Evolutionary conservation across 2,797 vertebrate species (phyloP), one percentile per base, ranked within the genome.

Genomic region (Parauchenoglanis punctatus): DNA sequence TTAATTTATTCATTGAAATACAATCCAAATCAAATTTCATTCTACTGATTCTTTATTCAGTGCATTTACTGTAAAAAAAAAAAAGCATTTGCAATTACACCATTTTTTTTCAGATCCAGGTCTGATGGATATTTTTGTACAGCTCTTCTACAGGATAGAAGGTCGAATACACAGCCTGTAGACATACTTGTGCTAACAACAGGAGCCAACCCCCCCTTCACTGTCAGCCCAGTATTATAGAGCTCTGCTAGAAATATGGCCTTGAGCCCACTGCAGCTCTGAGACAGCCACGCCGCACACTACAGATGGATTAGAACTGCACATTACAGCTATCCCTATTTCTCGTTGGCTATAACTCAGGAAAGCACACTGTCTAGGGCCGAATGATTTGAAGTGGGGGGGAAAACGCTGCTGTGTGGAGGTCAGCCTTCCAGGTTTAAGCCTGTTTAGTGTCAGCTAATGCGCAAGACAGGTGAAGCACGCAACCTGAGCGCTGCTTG

Each of bases 351-450:
- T 59, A 56, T 10, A 54, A 35, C 61, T 59, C 18, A 61, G 58
- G 4, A 86, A 31, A 35, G 15, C n/a, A 56, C 63, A 68, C 20
- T 88, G 49, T 82, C 87, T 81, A 52, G 7, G 25, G 46, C 25
- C 25, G 49, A 81, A 13, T 35, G 78, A 80, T 40, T 68, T 40
- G 15, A 54, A 81, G 70, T 81, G 35, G 11, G 10, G 46, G 35
- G 35, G 44, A 85, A 68, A 84, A 10, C 3, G 10, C 83, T 46
- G 25, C 46, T 31, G 17, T 40, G 17, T 25, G 2, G 83, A 90
- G 89, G 89, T 87, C 85, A 89, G 59, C 61, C 52, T 44, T 65
- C 35, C 61, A 85, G 56, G 75, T 87, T 73, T 89, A 87, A 89
- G 58, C 49, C 56, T n/a, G 5, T 88, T 85, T 83, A 87, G 81